Evolutionary conservation across 2,888 invertebrate genomes (phyloP), one percentile per base, ranked within the genome.

Genomic region (Drosophila pseudotalamancana): DNA sequence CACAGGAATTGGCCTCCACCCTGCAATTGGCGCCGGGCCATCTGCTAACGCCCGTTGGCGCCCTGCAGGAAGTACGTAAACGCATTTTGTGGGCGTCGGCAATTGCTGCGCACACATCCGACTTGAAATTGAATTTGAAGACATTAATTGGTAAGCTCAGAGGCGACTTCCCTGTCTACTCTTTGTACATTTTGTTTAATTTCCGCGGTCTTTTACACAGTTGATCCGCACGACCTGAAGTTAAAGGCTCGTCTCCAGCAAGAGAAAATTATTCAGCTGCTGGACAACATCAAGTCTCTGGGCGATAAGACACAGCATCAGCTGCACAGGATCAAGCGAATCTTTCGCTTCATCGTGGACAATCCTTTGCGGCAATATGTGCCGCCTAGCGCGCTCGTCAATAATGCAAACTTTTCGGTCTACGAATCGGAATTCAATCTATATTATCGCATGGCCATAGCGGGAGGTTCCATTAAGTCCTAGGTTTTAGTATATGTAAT

Each of bases 361-460:
- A 91, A 91, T 88, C 89, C 91, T 3, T 16, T 91, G 46, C 79
- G 85, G 0, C 77, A 86, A 9, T 91, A 83, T 61, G 89, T 91
- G 57, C 91, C 91, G 18, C 65, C 86, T 12, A 71, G 79, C 3
- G 89, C 72, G 53, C 48, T 57, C 6, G 86, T 80, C 16, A 90
- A 91, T 39, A 90, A 90, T 69, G 87, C 86, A 71, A 88, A 79
- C 11, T 91, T 83, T 71, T 53, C 76, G 21, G 90, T 89, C 59
- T 91, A 90, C 71, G 91, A 91, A 60, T 63, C 87, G 3, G 91
- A 91, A 64, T 90, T 89, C 49, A 79, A 77, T 59, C 89, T 90
- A 74, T 92, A 92, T 91, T 93, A 93, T 88, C 90, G 91, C 49
- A 90, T 91, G 73, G 88, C 88, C 29, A 85, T 82, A 4, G 76